Evolutionary conservation across 1,140 invertebrate genomes (phyloP).

Genomic region (Drosophila nasuta): DNA sequence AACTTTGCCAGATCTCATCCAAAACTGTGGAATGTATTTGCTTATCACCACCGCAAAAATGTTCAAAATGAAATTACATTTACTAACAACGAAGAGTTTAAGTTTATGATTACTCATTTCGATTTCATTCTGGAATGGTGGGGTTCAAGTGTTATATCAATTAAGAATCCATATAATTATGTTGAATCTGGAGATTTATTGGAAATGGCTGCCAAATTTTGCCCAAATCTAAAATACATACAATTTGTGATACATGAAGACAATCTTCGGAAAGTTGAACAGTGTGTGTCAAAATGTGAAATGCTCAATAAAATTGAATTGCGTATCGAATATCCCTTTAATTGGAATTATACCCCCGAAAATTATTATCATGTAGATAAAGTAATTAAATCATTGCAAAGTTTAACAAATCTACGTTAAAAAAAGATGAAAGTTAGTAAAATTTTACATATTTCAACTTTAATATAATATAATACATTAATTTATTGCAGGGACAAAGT

Average conservation of each 20-base stretch:
- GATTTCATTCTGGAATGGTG: slow-evolving; percentile 16
- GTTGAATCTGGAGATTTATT: slow-evolving; percentile 1
- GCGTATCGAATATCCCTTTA: background rate
- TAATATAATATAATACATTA: background rate
- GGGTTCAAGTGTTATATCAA: slow-evolving; percentile 2
- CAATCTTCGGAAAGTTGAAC: background rate
- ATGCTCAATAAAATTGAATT: background rate
- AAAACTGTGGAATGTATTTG: slow-evolving; percentile 3
- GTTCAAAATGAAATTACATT: background rate
- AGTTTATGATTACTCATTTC: background rate
- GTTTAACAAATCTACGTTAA: background rate
- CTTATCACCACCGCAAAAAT: background rate
- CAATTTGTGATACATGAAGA: background rate
- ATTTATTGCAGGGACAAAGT: background rate
- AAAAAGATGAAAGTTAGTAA: slow-evolving; percentile 7
- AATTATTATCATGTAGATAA: background rate
- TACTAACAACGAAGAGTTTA: background rate
- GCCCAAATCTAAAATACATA: background rate
- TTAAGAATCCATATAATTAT: background rate
- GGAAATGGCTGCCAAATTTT: background rate
- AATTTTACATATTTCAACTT: background rate
- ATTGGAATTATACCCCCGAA: background rate
- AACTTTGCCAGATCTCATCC: slow-evolving; percentile 18
- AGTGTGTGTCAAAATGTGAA: background rate
- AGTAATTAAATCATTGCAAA: slow-evolving; percentile 3